Evolutionary conservation across 2,113 vertebrate genomes (phyloP), one percentile per base, ranked within the genome.

Genomic region (Polypterus senegalus): DNA sequence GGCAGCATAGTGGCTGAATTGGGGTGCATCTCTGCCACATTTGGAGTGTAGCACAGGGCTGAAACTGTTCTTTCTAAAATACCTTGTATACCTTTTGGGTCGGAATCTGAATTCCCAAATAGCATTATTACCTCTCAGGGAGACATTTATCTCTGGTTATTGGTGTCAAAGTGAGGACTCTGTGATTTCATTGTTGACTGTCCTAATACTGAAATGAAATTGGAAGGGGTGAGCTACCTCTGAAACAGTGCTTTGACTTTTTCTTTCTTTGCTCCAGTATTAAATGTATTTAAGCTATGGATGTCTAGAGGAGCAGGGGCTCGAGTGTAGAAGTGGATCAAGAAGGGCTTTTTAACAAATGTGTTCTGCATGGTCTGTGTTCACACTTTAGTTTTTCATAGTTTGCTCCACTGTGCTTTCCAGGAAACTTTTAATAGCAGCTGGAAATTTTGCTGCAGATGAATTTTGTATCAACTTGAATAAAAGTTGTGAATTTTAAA

Each of bases 391-490:
- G 56, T 55, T 57, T 55, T 51, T 58, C 4, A 56, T 48, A 61
- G 52, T 61, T 27, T 58, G 56, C 46, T 63, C 48, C 57, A 9
- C 64, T 67, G 3, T 62, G 54, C 65, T 76, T 65, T 67, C 74
- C 66, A 63, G 66, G 57, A 65, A 72, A 73, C 72, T 79, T 75
- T 65, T 67, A 74, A 66, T 70, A 59, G 43, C 79, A 76, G 71
- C 67, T 73, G 76, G 63, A 69, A 81, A 80, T 79, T 76, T 81
- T 85, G 79, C 63, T 69, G 79, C 74, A 70, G 74, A 57, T 64
- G 75, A 75, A 73, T 70, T 86, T 87, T 85, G 78, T 85, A 85
- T 77, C 61, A 69, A 81, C 77, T 83, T 84, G 27, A 27, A 27
- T 27, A 27, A 27, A 27, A 27, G 27, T 27, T 27, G 27, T 27